These are phyloP conservation scores for Eubasilissa regina DNA, from an alignment of 1,140 invertebrate genomes.

Conservation along the genomic window DNA sequence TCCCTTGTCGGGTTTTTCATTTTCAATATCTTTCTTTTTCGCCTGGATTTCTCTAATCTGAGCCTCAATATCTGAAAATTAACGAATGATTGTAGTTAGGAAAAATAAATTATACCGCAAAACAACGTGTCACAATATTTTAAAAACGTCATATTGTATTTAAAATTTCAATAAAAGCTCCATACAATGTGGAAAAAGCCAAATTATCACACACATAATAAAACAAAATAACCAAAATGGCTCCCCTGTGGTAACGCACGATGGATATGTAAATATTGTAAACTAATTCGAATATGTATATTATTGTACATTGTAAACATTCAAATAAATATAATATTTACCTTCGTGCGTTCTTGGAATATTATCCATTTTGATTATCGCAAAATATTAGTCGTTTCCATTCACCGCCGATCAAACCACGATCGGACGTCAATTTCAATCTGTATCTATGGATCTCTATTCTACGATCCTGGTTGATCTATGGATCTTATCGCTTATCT, in stretches of 20 bases:
- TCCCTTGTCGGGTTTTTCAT: constrained; percentile 76
- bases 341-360: constrained; percentile 86
- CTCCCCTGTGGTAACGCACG: constrained; percentile 40
- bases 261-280: constrained; percentile 20
- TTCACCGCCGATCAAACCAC: constrained; percentile 5
- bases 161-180: no score
- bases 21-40: constrained; percentile 85
- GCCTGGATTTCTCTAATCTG: constrained; percentile 92
- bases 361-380: constrained; percentile 75
- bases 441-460: no score
- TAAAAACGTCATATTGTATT: background rate
- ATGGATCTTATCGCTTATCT: no score
- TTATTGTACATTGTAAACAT: constrained; percentile 34
- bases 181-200: no score
- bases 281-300: background rate
- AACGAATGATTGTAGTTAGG: background rate
- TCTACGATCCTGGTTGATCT: no score
- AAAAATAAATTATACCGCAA: background rate
- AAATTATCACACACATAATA: background rate
- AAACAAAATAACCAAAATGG: constrained; percentile 43
- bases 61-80: constrained; percentile 89
- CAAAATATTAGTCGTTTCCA: constrained; percentile 38
- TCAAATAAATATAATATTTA: constrained; percentile 64
- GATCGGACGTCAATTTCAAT: constrained; percentile 26
- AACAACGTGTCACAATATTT: background rate